Base-by-base conservation (phyloP, 2,797 vertebrate genomes). In the Eulemur coronatus region DNA sequence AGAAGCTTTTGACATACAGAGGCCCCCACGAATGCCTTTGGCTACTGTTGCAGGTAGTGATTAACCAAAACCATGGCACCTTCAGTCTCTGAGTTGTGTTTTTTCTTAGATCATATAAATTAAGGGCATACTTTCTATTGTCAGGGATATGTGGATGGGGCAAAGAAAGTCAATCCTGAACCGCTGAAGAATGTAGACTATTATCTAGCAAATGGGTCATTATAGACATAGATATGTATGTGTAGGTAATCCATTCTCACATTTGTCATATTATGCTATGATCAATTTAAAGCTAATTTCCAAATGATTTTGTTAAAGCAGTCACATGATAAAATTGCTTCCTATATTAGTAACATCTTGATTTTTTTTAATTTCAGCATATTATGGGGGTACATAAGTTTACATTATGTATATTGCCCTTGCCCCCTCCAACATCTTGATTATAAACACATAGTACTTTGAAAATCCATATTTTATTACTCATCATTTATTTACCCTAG, bases 251-350 rank as follows among this genome's bases (percentile, higher is more conserved):
- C 22, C 76, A n/a, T 84, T 81, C 70, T 95, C 41, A 67, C 4
- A 67, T 84, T 89, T 73, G n/a, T 46, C 59, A 1, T 72, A 67
- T 90, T 80, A 75, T 38, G 20, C 33, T 70, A 59, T 35, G 18
- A n/a, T 61, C 63, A 84, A 17, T 88, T 85, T 95, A 92, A 91
- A 76, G 46, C 46, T 80, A 13, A 89, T 50, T 89, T 91, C 35
- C 46, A 72, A 84, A 80, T n/a, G 72, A 72, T 75, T 93, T 89
- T 93, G 11, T 61, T 67, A 61, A 63, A 73, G 86, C 67, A 89
- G 46, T 70, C 55, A 38, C 46, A 57, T 76, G 69, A 95, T 82
- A 76, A 84, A 85, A 65, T 89, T 22, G 30, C 41, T 91, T 88
- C 26, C 11, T 76, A 17, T 84, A 81, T 57, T 84, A 92, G 30